Conservation (phyloP, 2,113 vertebrate genomes). For the Marcusenius ussheri region DNA sequence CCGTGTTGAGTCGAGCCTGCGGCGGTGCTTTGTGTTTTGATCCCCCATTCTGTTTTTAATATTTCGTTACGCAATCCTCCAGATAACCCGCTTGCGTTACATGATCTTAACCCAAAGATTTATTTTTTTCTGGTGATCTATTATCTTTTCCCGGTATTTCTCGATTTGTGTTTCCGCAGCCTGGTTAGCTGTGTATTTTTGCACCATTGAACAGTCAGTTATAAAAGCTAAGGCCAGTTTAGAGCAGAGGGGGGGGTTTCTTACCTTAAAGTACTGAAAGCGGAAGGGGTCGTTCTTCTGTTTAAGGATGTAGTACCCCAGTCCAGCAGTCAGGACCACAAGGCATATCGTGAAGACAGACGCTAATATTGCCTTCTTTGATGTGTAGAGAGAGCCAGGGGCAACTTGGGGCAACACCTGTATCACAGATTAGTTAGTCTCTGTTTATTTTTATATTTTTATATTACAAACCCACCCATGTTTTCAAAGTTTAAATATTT, state of each 20-base stretch:
- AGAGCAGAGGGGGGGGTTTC: neutral
- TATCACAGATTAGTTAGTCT: neutral
- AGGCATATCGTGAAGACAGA: conserved; percentile 46
- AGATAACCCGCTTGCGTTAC: neutral
- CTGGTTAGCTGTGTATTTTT: neutral
- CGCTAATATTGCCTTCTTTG: conserved; percentile 28
- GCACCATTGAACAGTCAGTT: neutral
- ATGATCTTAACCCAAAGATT: neutral
- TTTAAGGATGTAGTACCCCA: conserved; percentile 57
- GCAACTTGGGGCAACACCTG: conserved; percentile 23
- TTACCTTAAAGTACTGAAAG: conserved; percentile 73
- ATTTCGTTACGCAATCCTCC: neutral
- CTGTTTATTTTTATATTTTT: neutral
- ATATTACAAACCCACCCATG: neutral
- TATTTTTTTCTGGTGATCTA: neutral
- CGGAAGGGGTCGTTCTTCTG: conserved; percentile 63
- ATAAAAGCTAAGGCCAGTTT: neutral
- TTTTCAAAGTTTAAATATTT: neutral
- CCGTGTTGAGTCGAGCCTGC: neutral
- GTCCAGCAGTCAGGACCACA: conserved; percentile 44
- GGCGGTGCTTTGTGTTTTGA: neutral
- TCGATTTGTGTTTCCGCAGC: neutral
- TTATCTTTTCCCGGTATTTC: neutral
- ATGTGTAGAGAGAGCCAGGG: conserved; percentile 11
- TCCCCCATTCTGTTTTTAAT: neutral